A percentile compares a stretch with the other conserved stretches of the same genome.
Evolutionary conservation across 2,797 vertebrate species (phyloP).

Genomic region (Microctenopoma lineatum): DNA sequence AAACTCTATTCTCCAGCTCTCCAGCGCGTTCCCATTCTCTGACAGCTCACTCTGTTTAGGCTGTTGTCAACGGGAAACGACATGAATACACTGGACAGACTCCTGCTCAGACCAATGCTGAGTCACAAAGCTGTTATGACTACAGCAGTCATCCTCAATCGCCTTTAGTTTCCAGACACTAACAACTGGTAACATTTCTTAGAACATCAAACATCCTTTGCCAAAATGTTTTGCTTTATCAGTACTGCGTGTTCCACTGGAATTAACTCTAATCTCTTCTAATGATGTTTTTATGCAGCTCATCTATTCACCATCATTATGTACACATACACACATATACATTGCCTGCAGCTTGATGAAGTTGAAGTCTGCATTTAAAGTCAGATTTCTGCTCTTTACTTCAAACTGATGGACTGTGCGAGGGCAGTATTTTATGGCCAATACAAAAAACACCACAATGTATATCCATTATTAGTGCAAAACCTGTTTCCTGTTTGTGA

Average conservation of each 20-base stretch:
- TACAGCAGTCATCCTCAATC: constrained; percentile 15
- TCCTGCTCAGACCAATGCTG: constrained; percentile 21
- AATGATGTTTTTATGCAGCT: neutral
- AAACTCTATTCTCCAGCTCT: neutral
- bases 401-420: too few species aligned
- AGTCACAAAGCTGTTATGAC: constrained; percentile 27
- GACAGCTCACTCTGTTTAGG: constrained; percentile 32
- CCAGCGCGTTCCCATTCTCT: constrained; percentile 10
- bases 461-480: neutral
- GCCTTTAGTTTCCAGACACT: constrained; percentile 10
- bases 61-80: constrained; percentile 36
- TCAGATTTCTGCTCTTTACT: too few species aligned
- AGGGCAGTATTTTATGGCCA: too few species aligned
- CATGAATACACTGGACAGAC: constrained; percentile 32
- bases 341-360: too few species aligned
- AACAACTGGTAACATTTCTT: constrained; percentile 21
- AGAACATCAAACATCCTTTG: constrained; percentile 19
- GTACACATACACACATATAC: too few species aligned
- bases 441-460: too few species aligned
- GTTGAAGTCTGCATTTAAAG: too few species aligned
- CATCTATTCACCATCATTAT: neutral
- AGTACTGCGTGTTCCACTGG: neutral
- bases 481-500: neutral
- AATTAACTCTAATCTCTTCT: neutral
- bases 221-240: neutral